Conservation (phyloP, 2,113 vertebrate species). For the Talpa occidentalis region DNA sequence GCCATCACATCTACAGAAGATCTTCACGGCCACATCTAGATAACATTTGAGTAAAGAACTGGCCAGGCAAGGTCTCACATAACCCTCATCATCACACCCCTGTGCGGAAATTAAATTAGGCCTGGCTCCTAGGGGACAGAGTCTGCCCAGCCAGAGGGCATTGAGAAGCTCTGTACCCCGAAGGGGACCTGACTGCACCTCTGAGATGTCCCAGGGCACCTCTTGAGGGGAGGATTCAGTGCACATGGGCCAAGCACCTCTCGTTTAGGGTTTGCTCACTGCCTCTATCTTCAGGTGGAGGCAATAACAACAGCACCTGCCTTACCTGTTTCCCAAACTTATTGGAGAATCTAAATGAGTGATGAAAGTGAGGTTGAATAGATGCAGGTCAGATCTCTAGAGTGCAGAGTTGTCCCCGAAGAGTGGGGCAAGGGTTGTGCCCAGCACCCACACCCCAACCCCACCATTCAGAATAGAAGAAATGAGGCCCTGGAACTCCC, state of each 20-base stretch:
- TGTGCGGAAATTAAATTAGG: slow-evolving; percentile 53
- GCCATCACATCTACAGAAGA: no score
- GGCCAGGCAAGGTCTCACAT: not conserved
- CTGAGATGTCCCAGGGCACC: rapidly evolving
- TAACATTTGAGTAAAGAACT: not conserved
- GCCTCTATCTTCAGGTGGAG: not conserved
- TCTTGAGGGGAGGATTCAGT: rapidly evolving
- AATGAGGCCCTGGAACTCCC: no score
- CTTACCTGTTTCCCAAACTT: not conserved
- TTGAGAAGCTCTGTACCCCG: rapidly evolving
- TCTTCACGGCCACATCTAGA: not conserved
- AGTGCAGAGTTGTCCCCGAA: no score
- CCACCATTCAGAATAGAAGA: no score
- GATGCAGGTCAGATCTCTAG: not conserved
- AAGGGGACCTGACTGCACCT: rapidly evolving
- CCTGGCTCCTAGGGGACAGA: rapidly evolving
- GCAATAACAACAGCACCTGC: not conserved
- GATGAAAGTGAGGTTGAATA: not conserved
- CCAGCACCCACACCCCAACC: no score
- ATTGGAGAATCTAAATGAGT: not conserved
- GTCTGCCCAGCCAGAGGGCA: not conserved
- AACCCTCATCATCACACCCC: not conserved
- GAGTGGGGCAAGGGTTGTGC: no score
- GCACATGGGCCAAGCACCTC: not conserved
- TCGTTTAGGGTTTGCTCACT: not conserved